A percentile compares a stretch with the other conserved stretches of the same genome.
phyloP scores from a whole-genome alignment of 2,113 vertebrate genomes.

The Sylvilagus bachmani region DNA sequence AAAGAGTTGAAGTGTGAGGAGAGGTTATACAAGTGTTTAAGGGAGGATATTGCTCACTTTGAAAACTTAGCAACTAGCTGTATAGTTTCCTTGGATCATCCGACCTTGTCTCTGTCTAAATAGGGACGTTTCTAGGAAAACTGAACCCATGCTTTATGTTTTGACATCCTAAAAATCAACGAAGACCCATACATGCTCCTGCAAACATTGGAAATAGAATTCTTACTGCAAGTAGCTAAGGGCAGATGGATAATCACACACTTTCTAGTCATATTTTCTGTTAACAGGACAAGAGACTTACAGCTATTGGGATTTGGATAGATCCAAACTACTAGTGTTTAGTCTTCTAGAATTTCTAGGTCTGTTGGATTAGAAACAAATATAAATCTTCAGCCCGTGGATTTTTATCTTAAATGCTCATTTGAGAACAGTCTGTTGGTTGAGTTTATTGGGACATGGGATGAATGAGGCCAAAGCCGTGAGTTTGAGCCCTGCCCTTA shows the following conservation, averaged over 20 bases:
- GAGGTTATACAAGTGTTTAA: not conserved
- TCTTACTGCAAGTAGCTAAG: not conserved
- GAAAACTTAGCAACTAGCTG: not conserved
- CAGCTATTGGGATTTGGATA: slow-evolving; percentile 43
- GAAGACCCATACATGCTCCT: slow-evolving; percentile 15
- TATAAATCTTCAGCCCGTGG: not conserved
- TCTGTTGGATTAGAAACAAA: slow-evolving; percentile 7
- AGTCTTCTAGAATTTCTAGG: slow-evolving; percentile 13
- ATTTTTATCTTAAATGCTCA: slow-evolving; percentile 49
- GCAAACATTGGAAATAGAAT: rapidly evolving
- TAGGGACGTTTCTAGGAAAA: not conserved
- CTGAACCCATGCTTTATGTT: slow-evolving; percentile 66
- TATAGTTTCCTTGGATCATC: not conserved
- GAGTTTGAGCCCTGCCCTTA: not conserved
- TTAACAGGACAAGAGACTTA: not conserved
- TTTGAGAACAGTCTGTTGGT: slow-evolving; percentile 36
- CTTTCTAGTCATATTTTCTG: slow-evolving; percentile 27
- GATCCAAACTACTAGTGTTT: not conserved
- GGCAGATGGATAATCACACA: not conserved
- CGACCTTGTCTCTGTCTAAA: slow-evolving; percentile 6
- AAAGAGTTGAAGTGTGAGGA: slow-evolving; percentile 7
- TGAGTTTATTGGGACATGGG: not conserved
- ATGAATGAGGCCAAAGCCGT: not conserved
- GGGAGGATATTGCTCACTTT: not conserved
- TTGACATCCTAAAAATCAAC: slow-evolving; percentile 54